A percentile compares a stretch with the other conserved stretches of the same genome.
phyloP scores from a whole-genome alignment of 2,888 invertebrate species.

The Augiades crinisus region DNA sequence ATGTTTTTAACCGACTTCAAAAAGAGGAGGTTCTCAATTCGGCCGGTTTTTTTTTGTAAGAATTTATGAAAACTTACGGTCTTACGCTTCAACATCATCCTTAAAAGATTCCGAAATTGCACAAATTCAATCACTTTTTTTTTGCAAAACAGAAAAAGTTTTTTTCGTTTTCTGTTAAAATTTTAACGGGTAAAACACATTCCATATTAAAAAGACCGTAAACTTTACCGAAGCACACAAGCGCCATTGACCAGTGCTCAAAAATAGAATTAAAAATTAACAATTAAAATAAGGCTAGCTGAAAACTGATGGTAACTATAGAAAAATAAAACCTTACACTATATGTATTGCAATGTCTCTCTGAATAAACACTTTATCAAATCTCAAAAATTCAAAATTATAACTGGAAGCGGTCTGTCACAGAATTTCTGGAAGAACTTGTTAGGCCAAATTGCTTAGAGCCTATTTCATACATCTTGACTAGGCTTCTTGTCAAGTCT shows the following conservation, averaged over 20 bases:
- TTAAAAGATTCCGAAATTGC: no score
- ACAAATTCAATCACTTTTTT: no score
- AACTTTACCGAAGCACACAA: slow-evolving; percentile 48
- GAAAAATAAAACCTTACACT: slow-evolving; percentile 65
- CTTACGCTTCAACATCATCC: not conserved
- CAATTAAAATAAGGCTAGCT: slow-evolving; percentile 70
- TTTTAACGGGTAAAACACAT: not conserved
- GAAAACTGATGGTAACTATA: slow-evolving; percentile 79
- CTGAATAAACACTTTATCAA: slow-evolving; percentile 40
- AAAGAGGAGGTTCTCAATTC: no score
- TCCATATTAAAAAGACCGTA: slow-evolving; percentile 5
- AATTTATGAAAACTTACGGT: slow-evolving; percentile 12
- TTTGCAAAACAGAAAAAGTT: no score
- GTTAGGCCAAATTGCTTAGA: slow-evolving; percentile 22
- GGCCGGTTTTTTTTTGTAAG: slow-evolving; percentile 7
- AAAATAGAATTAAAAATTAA: slow-evolving; percentile 55
- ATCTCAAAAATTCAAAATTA: slow-evolving; percentile 48
- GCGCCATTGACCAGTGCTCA: slow-evolving; percentile 60
- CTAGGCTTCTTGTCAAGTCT: slow-evolving; percentile 22
- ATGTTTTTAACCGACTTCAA: no score
- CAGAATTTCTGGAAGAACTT: slow-evolving; percentile 33
- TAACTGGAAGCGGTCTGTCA: slow-evolving; percentile 46
- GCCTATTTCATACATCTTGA: slow-evolving; percentile 5
- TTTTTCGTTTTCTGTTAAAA: no score
- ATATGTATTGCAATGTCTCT: slow-evolving; percentile 64